Evolutionary conservation across 64 coral and sea anemone species (phyloP).

Genomic region (Pachyseris speciosa): DNA sequence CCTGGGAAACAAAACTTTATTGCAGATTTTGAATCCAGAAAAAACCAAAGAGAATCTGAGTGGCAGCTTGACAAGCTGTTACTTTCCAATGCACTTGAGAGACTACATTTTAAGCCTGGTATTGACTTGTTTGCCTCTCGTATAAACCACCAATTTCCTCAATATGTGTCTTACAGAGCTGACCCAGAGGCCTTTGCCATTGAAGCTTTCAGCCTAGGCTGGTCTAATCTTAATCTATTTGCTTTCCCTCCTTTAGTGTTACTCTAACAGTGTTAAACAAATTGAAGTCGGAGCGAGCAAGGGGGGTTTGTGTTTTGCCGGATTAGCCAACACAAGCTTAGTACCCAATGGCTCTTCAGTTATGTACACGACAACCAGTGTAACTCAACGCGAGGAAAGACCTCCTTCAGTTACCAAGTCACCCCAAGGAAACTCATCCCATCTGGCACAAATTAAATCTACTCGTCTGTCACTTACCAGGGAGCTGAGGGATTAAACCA

Average conservation of each 20-base stretch:
- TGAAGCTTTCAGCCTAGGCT: neutral
- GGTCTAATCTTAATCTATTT: slow-evolving; percentile 13
- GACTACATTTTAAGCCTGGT: neutral
- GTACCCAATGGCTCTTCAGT: neutral
- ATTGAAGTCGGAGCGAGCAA: neutral
- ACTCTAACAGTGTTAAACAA: slow-evolving; percentile 12
- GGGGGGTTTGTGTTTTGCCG: neutral
- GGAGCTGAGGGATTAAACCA: neutral
- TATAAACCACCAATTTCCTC: neutral
- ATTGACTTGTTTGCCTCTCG: slow-evolving; percentile 55
- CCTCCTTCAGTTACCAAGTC: no score
- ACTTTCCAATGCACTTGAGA: neutral
- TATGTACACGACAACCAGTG: neutral
- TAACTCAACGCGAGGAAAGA: neutral
- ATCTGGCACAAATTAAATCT: neutral
- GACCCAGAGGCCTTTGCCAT: slow-evolving; percentile 42
- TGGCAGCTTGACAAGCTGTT: slow-evolving; percentile 4
- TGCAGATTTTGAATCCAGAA: slow-evolving; percentile 27
- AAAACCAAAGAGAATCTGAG: neutral
- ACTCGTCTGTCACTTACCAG: neutral
- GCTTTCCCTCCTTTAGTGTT: slow-evolving; percentile 33
- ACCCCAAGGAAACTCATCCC: no score
- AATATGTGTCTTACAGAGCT: slow-evolving; percentile 29
- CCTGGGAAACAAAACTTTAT: slow-evolving; percentile 12
- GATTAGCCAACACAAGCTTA: no score